Conservation (phyloP, 2,888 invertebrate genomes). For the Phragmatobia fuliginosa region DNA sequence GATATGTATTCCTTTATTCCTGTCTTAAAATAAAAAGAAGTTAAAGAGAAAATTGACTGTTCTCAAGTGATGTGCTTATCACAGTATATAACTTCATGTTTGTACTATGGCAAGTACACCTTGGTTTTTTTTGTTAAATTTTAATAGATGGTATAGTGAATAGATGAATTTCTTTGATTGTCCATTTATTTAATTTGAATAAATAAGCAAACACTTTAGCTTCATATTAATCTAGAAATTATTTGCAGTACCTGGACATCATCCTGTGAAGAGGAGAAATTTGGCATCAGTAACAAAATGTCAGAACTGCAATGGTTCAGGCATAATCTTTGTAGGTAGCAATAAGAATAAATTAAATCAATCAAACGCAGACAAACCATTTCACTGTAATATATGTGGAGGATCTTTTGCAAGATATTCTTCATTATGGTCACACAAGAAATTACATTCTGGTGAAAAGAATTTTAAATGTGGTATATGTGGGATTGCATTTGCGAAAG, state of each 20-base stretch:
- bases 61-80: not conserved
- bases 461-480: constrained; percentile 96
- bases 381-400: constrained; percentile 95
- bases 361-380: constrained; percentile 91
- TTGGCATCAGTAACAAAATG: constrained; percentile 94
- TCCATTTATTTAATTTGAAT: too few species aligned
- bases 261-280: constrained; percentile 94
- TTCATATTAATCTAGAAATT: not conserved
- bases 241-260: constrained; percentile 86
- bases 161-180: not conserved
- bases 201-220: too few species aligned
- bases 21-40: too few species aligned
- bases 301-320: constrained; percentile 95
- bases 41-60: not conserved
- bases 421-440: constrained; percentile 95
- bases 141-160: not conserved
- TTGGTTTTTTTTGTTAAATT: too few species aligned
- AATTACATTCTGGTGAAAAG: constrained; percentile 93
- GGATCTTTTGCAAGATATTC: constrained; percentile 94
- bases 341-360: constrained; percentile 87
- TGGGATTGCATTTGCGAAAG: constrained; percentile 95
- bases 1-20: too few species aligned
- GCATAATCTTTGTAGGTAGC: constrained; percentile 93
- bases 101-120: not conserved
- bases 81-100: not conserved